Evolutionary conservation across 2,113 vertebrate genomes (phyloP), one percentile per base, ranked within the genome.

Genomic region (Peromyscus leucopus): DNA sequence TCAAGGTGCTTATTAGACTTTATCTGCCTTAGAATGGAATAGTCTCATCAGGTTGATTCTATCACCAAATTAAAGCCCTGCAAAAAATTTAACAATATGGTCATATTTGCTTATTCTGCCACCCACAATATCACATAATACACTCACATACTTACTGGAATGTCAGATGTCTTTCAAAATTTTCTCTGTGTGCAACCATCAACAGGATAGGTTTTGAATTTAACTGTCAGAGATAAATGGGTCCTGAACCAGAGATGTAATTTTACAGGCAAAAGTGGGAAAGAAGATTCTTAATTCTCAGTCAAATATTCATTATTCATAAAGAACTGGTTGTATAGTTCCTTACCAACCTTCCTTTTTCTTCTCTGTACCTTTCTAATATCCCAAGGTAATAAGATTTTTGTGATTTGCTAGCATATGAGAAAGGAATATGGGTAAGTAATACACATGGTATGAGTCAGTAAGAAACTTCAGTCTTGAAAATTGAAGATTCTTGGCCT

Each of bases 281-380:
- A 83, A 63, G 36, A 92, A 17, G 39, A 33, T 75, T 8, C 46
- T 94, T 96, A 39, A 61, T 7, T 92, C 21, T 51, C 16, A 82
- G 42, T 82, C 48, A 89, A n/a, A 96, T 82, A 0, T 8, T 89
- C 33, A 96, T n/a, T 71, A 12, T 26, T 91, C n/a, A 55, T 95
- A 57, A 94, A 55, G 13, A 75, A 61, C 39, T 39, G 67, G 9
- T 82, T 79, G 7, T 33, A 80, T 13, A 69, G 11, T 2, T 89
- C 4, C 28, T 96, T 61, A 36, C 12, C 33, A 92, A 92, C 5
- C 4, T 22, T 22, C 6, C 10, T 15, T 2, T 85, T 17, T 59
- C 22, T 24, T 96, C 9, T 79, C 21, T 48, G 12, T 2, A 31
- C 46, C 6, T 42, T 85, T 22, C 19, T 74, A 31, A 89, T 0